These are phyloP conservation scores for Drosophila recens DNA, from an alignment of 2,888 invertebrate species.

Conservation along the genomic window DNA sequence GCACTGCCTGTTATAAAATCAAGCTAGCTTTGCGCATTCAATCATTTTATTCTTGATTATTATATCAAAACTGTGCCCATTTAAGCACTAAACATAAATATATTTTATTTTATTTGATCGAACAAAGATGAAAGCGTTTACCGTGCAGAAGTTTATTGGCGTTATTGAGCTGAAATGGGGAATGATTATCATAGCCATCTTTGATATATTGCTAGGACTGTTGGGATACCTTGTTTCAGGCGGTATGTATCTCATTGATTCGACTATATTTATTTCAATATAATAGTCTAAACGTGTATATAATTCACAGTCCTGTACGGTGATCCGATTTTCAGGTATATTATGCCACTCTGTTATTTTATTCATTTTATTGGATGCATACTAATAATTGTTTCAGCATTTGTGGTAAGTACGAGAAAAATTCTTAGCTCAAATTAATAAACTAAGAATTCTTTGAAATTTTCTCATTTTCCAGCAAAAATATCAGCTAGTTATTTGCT, in stretches of 20 bases:
- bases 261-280: not conserved
- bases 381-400: slow-evolving; percentile 8
- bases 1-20: not conserved
- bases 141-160: slow-evolving; percentile 6
- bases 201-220: not conserved
- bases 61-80: not conserved
- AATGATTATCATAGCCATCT: slow-evolving; percentile 1
- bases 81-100: not conserved
- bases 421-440: not conserved
- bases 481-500: not conserved
- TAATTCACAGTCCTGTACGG: not conserved
- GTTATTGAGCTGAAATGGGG: slow-evolving; percentile 10
- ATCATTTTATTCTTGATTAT: not conserved
- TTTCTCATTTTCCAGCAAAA: not conserved
- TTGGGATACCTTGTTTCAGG: not conserved
- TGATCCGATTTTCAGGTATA: not conserved
- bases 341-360: slow-evolving; percentile 3
- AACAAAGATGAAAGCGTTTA: not conserved
- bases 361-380: slow-evolving; percentile 1
- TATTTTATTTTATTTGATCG: not conserved
- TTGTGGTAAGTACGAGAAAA: slow-evolving; percentile 1
- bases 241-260: not conserved
- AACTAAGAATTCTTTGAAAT: not conserved
- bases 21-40: not conserved
- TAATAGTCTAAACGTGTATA: not conserved